Conservation (phyloP, 2,888 invertebrate species). For the Bugula neritina region DNA sequence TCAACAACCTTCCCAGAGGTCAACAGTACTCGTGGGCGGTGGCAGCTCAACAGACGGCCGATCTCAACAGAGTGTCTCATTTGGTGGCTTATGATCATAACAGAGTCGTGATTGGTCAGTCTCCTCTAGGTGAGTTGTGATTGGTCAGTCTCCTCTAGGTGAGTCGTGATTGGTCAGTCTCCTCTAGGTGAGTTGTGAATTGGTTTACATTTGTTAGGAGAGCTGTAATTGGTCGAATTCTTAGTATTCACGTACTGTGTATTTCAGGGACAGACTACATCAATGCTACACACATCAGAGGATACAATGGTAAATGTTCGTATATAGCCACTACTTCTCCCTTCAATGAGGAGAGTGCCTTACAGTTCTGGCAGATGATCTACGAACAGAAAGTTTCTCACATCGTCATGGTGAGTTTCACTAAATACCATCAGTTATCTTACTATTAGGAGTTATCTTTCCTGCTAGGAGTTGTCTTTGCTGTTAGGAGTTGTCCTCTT, state of each 20-base stretch:
- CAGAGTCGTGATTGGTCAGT: conserved; percentile 37
- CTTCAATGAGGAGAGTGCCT: conserved; percentile 51
- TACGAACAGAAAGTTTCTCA: conserved; percentile 53
- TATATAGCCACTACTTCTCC: conserved; percentile 58
- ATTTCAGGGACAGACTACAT: conserved; percentile 38
- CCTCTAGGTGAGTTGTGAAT: neutral
- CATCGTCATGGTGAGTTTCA: conserved; percentile 51
- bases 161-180: neutral
- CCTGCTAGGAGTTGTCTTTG: no score
- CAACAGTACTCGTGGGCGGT: conserved; percentile 33
- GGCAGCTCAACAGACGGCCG: conserved; percentile 30
- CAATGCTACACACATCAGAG: conserved; percentile 45
- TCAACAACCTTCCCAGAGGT: conserved; percentile 41
- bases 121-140: neutral
- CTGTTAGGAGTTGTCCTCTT: no score
- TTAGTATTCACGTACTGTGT: neutral
- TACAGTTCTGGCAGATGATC: conserved; percentile 57
- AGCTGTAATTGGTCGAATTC: neutral
- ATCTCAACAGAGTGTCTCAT: conserved; percentile 46
- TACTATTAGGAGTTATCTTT: no score
- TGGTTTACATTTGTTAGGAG: neutral
- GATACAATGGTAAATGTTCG: conserved; percentile 50
- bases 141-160: neutral
- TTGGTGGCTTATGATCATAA: conserved; percentile 50
- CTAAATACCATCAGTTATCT: no score